Percentiles rank a stretch among this genome's conserved stretches.
These are phyloP conservation scores for Trachurus trachurus DNA, from an alignment of 2,797 vertebrate genomes.

Conservation along the genomic window DNA sequence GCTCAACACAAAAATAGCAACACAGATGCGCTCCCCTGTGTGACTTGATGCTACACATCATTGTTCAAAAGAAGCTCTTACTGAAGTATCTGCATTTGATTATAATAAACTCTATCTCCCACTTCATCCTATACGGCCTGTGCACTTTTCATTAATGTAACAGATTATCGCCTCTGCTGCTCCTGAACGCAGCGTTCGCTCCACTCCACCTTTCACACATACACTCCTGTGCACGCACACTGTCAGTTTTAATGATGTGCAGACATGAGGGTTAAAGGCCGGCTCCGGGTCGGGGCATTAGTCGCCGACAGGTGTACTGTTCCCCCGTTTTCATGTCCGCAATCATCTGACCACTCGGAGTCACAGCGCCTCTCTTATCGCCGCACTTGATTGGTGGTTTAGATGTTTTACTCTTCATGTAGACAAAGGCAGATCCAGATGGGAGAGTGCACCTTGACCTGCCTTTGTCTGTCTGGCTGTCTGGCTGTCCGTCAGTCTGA, in stretches of 20 bases:
- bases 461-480: conserved; percentile 71
- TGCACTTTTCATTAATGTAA: conserved; percentile 84
- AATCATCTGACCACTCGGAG: conserved; percentile 47
- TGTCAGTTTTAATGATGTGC: conserved; percentile 47
- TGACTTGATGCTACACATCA: conserved; percentile 81
- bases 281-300: conserved; percentile 19
- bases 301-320: conserved; percentile 52
- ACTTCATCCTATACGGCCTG: conserved; percentile 72
- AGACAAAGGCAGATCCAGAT: conserved; percentile 69
- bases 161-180: conserved; percentile 77
- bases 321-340: conserved; percentile 64
- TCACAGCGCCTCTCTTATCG: conserved; percentile 36
- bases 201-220: conserved; percentile 29
- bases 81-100: conserved; percentile 83
- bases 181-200: conserved; percentile 43
- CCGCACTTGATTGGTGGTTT: conserved; percentile 61
- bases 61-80: conserved; percentile 80
- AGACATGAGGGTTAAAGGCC: conserved; percentile 36
- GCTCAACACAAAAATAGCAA: conserved; percentile 63
- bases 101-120: conserved; percentile 77
- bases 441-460: conserved; percentile 71
- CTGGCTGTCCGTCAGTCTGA: conserved; percentile 68
- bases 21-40: conserved; percentile 45
- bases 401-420: conserved; percentile 59
- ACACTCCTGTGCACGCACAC: conserved; percentile 59